A percentile compares a stretch with the other conserved stretches of the same genome.
Evolutionary conservation across 2,113 vertebrate species (phyloP).

Genomic region (Pantherophis guttatus): DNA sequence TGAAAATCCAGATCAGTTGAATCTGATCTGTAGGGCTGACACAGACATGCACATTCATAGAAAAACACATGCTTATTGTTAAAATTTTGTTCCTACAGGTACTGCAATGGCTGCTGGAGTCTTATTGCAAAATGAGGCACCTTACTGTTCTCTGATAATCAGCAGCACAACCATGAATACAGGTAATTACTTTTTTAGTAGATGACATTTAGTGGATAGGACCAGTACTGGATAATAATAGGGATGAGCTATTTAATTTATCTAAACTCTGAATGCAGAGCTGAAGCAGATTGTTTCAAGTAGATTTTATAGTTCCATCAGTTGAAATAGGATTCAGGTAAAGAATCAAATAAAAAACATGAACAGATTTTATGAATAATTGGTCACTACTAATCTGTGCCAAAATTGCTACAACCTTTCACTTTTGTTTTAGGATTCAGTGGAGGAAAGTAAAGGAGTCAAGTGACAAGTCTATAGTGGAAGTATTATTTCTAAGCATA

Average conservation of each 20-base stretch:
- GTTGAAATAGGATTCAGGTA: neutral
- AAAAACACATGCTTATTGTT: neutral
- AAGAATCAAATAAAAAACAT: neutral
- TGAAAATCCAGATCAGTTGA: neutral
- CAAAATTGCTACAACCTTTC: neutral
- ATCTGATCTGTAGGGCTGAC: neutral
- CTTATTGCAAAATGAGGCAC: conserved; percentile 77
- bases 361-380: neutral
- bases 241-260: neutral
- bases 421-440: neutral
- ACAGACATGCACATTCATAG: neutral
- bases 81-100: conserved; percentile 65
- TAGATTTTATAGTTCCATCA: neutral
- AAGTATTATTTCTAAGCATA: neutral
- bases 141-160: conserved; percentile 64
- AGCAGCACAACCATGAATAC: conserved; percentile 73
- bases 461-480: neutral
- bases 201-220: neutral
- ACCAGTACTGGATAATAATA: neutral
- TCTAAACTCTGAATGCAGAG: neutral
- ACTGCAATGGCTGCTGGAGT: conserved; percentile 86
- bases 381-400: neutral
- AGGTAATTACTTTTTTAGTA: conserved; percentile 72
- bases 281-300: neutral
- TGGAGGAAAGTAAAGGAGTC: neutral